Evolutionary conservation across 2,888 invertebrate genomes (phyloP), one percentile per base, ranked within the genome.

Genomic region (Clanis bilineata): DNA sequence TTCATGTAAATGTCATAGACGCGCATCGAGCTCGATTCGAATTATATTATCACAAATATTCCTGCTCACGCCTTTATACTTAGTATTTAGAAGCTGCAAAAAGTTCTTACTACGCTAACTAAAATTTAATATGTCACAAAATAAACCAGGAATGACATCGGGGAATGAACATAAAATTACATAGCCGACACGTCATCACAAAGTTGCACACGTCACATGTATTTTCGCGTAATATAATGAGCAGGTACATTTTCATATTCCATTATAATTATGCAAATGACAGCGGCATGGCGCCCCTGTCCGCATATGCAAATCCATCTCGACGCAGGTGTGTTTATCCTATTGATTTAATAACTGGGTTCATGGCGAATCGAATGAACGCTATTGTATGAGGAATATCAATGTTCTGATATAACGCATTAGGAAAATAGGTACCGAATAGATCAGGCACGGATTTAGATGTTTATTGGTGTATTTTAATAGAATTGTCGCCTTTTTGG

Each of bases 301-400:
- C 72, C 69, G 71, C 66, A 64, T 73, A 80, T 78, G 79, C 77
- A 79, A 77, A 82, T 77, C 67, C 64, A 67, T 68, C 72, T 76
- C 72, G 77, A 70, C 81, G 73, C 81, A 83, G 82, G 87, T 84
- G 86, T 83, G 77, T 89, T 89, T 85, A 85, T 81, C 77, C 82
- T 79, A 80, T 82, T 86, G 89, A 90, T 91, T 90, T 87, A 88
- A 90, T 90, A 88, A 89, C 87, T 80, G 79, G 70, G 80, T 82
- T 86, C 84, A 87, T 84, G 81, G 79, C 73, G 80, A 76, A 82
- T 83, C 79, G 79, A 81, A 84, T 82, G 82, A 80, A 75, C 74
- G 76, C 76, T 67, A 71, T 74, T 80, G 85, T 82, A 76, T 76
- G 77, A 76, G 72, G 86, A 89, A 89, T 89, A 88, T 83, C 86